phyloP scores from a whole-genome alignment of 2,888 invertebrate species.

The Thecophora atra region DNA sequence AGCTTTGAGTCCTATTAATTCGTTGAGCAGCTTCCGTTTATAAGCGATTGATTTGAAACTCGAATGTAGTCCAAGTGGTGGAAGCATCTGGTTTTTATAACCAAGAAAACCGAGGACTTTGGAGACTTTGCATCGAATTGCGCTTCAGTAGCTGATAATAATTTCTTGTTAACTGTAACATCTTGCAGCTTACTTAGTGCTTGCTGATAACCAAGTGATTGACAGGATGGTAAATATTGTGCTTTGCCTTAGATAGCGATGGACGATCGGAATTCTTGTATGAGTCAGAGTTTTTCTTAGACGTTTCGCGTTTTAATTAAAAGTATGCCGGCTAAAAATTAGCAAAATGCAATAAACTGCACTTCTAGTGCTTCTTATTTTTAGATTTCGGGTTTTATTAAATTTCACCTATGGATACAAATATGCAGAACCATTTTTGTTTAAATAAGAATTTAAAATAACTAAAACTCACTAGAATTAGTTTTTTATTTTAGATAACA shows the following conservation, averaged over 20 bases:
- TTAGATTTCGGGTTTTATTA: too few relatives aligned
- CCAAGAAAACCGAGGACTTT: neutral
- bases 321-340: neutral
- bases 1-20: neutral
- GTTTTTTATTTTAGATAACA: neutral
- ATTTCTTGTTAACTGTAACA: neutral
- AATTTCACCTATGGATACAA: too few relatives aligned
- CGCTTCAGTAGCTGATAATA: neutral
- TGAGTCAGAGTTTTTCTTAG: neutral
- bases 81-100: constrained; percentile 15
- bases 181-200: neutral
- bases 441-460: too few relatives aligned
- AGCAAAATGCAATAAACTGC: neutral
- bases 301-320: constrained; percentile 10
- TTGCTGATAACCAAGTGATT: neutral
- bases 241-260: constrained; percentile 15
- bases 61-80: neutral
- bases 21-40: neutral
- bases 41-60: neutral
- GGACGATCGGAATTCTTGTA: neutral
- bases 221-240: constrained; percentile 26
- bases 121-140: neutral
- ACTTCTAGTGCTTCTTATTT: too few relatives aligned
- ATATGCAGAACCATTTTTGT: too few relatives aligned
- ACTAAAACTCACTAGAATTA: too few relatives aligned